phyloP scores from a whole-genome alignment of 64 coral and sea anemone genomes.

The Stichodactyla mertensii region DNA sequence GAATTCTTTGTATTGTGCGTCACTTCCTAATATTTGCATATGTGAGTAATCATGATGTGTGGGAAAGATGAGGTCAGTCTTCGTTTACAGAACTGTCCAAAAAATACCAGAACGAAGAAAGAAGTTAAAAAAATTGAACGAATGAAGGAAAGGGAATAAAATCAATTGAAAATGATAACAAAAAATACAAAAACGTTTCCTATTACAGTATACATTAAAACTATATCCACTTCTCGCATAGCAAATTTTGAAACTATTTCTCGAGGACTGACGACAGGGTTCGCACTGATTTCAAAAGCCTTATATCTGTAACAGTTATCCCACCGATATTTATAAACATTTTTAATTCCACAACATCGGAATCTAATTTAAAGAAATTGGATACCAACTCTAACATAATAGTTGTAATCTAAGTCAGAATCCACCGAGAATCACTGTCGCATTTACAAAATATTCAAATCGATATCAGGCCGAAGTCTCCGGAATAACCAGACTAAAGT shows the following conservation, averaged over 20 bases:
- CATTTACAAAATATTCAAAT: not conserved
- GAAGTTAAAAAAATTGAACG: no score
- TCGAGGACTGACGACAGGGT: no score
- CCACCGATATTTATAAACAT: no score
- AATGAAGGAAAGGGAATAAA: not conserved
- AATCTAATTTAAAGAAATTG: no score
- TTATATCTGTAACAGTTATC: no score
- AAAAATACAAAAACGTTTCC: no score
- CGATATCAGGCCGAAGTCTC: not conserved
- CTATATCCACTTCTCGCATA: no score
- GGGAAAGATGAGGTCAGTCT: not conserved
- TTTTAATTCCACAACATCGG: no score
- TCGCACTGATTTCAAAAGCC: no score
- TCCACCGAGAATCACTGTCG: not conserved
- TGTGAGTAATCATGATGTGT: conserved; percentile 7
- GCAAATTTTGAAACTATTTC: no score
- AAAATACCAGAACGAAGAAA: not conserved
- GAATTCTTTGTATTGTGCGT: conserved; percentile 11
- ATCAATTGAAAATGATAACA: not conserved
- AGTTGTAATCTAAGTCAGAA: not conserved
- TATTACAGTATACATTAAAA: no score
- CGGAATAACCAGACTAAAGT: not conserved
- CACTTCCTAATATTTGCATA: conserved; percentile 11
- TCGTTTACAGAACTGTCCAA: not conserved
- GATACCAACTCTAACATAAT: not conserved